Evolutionary conservation across 2,888 invertebrate genomes (phyloP).

Genomic region (Leptinotarsa tumamoca): DNA sequence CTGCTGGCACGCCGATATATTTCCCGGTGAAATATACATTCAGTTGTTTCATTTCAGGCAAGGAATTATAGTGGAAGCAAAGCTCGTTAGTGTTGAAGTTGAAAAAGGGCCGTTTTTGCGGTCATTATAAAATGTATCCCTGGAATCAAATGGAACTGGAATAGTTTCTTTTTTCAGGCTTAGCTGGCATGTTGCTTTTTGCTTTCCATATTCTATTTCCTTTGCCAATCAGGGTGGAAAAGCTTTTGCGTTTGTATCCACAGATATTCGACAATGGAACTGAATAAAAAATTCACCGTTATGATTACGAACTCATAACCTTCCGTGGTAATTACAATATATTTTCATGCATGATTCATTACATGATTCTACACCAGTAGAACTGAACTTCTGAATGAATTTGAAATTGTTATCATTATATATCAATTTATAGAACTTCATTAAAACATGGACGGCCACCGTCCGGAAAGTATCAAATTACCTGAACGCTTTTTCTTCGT

Average conservation of each 20-base stretch:
- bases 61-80: slow-evolving; percentile 20
- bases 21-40: slow-evolving; percentile 23
- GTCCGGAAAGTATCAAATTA: too few relatives aligned
- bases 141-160: slow-evolving; percentile 12
- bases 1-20: slow-evolving; percentile 22
- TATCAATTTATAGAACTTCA: too few relatives aligned
- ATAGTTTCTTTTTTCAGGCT: slow-evolving; percentile 9
- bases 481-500: too few relatives aligned
- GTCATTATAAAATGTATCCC: slow-evolving; percentile 21
- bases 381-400: too few relatives aligned
- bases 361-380: too few relatives aligned
- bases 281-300: too few relatives aligned
- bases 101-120: slow-evolving; percentile 25
- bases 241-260: not conserved
- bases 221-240: not conserved
- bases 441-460: too few relatives aligned
- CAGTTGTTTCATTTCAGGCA: slow-evolving; percentile 16
- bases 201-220: slow-evolving; percentile 7
- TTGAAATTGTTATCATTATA: too few relatives aligned
- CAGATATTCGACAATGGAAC: not conserved
- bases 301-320: too few relatives aligned
- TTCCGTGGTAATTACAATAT: too few relatives aligned
- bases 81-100: slow-evolving; percentile 26
- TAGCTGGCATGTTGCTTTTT: not conserved
- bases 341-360: too few relatives aligned